These are phyloP conservation scores for Anolis carolinensis DNA, from an alignment of 2,113 vertebrate genomes.

Conservation along the genomic window DNA sequence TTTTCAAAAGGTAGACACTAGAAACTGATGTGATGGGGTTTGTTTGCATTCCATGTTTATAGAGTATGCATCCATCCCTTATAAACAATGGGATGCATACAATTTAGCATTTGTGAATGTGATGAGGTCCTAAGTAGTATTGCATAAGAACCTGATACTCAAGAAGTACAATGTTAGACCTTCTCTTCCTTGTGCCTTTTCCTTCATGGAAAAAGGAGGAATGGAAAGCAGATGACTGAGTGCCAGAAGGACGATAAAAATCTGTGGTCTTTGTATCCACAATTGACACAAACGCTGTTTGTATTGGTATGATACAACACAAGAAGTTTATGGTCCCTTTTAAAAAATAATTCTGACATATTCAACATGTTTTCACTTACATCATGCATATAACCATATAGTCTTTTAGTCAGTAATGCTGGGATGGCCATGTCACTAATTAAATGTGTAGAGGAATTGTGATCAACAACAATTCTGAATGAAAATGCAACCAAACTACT, in stretches of 20 bases:
- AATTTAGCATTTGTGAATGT: too few relatives aligned
- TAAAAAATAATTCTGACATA: slow-evolving; percentile 3
- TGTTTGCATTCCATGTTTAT: too few relatives aligned
- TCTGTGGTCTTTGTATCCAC: background rate
- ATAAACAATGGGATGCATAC: too few relatives aligned
- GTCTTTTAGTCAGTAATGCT: background rate
- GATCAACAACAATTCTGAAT: background rate
- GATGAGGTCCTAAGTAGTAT: too few relatives aligned
- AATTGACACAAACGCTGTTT: background rate
- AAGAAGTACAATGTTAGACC: background rate
- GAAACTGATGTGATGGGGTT: too few relatives aligned
- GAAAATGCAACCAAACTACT: background rate
- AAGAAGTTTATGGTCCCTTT: background rate
- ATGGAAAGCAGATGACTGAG: background rate
- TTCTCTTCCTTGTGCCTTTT: background rate
- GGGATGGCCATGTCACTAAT: background rate
- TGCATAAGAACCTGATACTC: too few relatives aligned
- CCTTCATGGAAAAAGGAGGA: background rate
- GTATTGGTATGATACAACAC: background rate
- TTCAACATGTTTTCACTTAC: background rate
- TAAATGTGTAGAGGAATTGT: background rate
- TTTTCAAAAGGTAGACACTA: too few relatives aligned
- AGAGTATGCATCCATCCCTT: too few relatives aligned
- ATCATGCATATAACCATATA: background rate
- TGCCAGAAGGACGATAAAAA: background rate